These are phyloP conservation scores for Dicranocentrus wangi DNA, from an alignment of 2,888 invertebrate genomes.

Conservation along the genomic window DNA sequence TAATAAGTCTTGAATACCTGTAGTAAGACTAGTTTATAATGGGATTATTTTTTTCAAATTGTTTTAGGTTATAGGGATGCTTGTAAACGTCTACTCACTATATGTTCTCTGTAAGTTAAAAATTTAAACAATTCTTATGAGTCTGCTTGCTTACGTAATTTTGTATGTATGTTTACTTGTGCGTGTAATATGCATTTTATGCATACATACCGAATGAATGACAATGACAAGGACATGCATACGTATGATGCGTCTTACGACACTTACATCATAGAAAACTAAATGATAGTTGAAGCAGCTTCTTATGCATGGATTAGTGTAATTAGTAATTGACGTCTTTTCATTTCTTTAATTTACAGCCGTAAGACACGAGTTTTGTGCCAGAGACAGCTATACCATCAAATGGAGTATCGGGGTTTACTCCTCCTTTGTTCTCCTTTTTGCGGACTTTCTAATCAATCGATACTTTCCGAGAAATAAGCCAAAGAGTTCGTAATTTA, in stretches of 20 bases:
- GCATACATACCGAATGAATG: not conserved
- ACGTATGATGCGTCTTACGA: no score
- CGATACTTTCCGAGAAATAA: slow-evolving; percentile 62
- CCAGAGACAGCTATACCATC: slow-evolving; percentile 60
- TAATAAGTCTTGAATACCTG: no score
- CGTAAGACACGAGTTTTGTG: slow-evolving; percentile 56
- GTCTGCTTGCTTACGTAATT: no score
- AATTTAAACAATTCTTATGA: not conserved
- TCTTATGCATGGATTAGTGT: no score
- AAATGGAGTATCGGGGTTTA: slow-evolving; percentile 65
- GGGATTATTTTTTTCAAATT: no score
- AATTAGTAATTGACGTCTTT: not conserved
- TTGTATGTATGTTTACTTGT: not conserved
- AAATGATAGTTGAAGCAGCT: no score
- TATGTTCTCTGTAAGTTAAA: slow-evolving; percentile 61
- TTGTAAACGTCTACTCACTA: slow-evolving; percentile 79
- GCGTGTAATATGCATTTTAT: not conserved
- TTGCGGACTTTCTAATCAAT: slow-evolving; percentile 63
- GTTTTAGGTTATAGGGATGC: slow-evolving; percentile 90
- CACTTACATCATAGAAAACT: no score
- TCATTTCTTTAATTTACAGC: slow-evolving; percentile 30
- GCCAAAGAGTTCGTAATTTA: slow-evolving; percentile 56
- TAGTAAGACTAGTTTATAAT: no score
- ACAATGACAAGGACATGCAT: no score
- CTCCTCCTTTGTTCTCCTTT: slow-evolving; percentile 58